Evolutionary conservation across 2,113 vertebrate genomes (phyloP).

Genomic region (Pycnonotus jocosus): DNA sequence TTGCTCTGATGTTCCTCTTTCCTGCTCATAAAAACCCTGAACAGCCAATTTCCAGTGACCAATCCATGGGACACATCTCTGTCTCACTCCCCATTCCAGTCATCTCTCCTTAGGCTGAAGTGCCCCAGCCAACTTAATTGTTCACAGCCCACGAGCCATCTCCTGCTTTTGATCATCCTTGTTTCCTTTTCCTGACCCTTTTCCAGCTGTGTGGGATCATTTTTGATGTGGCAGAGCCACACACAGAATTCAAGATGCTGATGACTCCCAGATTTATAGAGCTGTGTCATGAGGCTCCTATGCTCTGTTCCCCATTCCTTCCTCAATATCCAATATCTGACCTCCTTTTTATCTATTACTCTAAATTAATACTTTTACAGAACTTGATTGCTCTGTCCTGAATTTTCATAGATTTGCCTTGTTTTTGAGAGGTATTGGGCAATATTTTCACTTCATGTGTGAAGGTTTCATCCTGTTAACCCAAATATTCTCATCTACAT

Average conservation of each 20-base stretch:
- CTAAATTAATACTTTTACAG: not conserved
- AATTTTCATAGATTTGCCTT: not conserved
- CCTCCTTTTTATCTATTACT: not conserved
- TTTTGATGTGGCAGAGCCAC: constrained; percentile 7
- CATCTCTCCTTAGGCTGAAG: not conserved
- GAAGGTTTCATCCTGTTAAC: not conserved
- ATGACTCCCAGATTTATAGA: not conserved
- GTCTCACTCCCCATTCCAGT: not conserved
- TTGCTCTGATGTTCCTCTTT: not conserved
- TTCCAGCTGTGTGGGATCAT: not conserved
- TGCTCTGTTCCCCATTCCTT: not conserved
- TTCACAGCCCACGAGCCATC: not conserved
- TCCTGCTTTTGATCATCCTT: not conserved
- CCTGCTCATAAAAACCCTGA: not conserved
- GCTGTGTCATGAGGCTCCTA: not conserved
- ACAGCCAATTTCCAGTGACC: not conserved
- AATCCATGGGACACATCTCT: not conserved
- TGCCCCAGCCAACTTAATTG: not conserved
- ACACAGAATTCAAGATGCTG: not conserved
- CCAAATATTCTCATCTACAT: not conserved
- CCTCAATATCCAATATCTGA: not conserved
- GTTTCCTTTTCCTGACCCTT: constrained; percentile 3
- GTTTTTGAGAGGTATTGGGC: not conserved
- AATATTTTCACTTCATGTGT: not conserved
- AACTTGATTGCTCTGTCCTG: not conserved